These are phyloP conservation scores for Neoniphon sammara DNA, from an alignment of 2,797 vertebrate species.

Conservation along the genomic window DNA sequence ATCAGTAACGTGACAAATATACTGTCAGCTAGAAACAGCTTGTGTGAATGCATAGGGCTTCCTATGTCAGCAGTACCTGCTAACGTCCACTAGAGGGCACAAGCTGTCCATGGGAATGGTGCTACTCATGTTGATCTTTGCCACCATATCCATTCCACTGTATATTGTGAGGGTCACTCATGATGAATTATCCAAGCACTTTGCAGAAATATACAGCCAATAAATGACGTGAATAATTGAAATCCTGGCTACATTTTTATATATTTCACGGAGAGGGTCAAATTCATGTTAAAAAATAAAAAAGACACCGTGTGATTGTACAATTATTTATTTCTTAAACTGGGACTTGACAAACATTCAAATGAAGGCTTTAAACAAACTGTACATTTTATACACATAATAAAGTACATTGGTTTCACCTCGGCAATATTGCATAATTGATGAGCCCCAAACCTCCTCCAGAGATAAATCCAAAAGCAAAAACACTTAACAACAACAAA, in stretches of 20 bases:
- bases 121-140: neutral
- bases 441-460: constrained; percentile 47
- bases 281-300: neutral
- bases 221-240: constrained; percentile 1
- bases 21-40: neutral
- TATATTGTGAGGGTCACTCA: neutral
- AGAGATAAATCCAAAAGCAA: constrained; percentile 54
- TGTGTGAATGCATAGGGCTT: neutral
- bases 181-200: neutral
- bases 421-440: constrained; percentile 57
- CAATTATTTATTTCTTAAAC: constrained; percentile 82
- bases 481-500: constrained; percentile 55
- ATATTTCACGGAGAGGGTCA: constrained; percentile 1
- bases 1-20: neutral
- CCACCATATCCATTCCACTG: neutral
- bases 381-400: constrained; percentile 88
- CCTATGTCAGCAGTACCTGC: constrained; percentile 26
- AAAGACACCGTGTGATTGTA: constrained; percentile 46
- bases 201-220: neutral
- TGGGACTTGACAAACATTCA: constrained; percentile 80
- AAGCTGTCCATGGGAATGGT: neutral
- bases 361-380: constrained; percentile 86
- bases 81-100: constrained; percentile 69
- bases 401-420: constrained; percentile 60
- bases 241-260: constrained; percentile 1